Conservation (phyloP, 2,888 invertebrate genomes). For the Alsophila aescularia region DNA sequence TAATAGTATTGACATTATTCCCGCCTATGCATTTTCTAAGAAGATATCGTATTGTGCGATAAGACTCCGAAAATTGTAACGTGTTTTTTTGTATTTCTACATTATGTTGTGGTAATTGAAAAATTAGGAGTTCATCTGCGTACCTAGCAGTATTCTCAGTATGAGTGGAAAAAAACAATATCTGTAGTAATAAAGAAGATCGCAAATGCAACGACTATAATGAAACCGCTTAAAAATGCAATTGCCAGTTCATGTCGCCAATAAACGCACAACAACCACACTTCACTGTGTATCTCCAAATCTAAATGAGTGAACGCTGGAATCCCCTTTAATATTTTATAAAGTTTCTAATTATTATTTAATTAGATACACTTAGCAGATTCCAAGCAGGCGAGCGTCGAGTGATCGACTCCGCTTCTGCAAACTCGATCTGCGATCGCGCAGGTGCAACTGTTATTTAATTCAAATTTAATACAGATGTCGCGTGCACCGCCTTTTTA, state of each 20-base stretch:
- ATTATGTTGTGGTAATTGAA: too few species aligned
- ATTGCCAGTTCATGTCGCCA: background rate
- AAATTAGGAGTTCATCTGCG: too few species aligned
- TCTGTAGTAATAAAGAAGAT: background rate
- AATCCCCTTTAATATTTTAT: constrained; percentile 47
- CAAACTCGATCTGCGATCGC: constrained; percentile 56
- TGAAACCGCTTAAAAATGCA: too few species aligned
- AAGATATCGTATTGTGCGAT: too few species aligned
- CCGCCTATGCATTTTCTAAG: too few species aligned
- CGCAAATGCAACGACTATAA: too few species aligned
- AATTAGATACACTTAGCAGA: constrained; percentile 70
- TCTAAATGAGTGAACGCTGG: constrained; percentile 39
- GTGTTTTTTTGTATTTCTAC: too few species aligned
- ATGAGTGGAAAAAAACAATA: too few species aligned
- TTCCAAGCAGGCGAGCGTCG: constrained; percentile 55
- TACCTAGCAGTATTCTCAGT: too few species aligned
- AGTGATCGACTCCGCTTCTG: constrained; percentile 61
- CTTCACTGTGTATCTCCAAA: constrained; percentile 25
- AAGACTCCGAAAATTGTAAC: too few species aligned
- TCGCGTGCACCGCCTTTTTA: constrained; percentile 80
- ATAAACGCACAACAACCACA: constrained; percentile 3
- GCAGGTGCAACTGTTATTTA: constrained; percentile 79
- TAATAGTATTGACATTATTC: too few species aligned
- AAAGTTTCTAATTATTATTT: constrained; percentile 62
- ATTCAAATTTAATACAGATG: constrained; percentile 83